Conservation (phyloP, 2,888 invertebrate genomes). For the Eugnorisma glareosa region DNA sequence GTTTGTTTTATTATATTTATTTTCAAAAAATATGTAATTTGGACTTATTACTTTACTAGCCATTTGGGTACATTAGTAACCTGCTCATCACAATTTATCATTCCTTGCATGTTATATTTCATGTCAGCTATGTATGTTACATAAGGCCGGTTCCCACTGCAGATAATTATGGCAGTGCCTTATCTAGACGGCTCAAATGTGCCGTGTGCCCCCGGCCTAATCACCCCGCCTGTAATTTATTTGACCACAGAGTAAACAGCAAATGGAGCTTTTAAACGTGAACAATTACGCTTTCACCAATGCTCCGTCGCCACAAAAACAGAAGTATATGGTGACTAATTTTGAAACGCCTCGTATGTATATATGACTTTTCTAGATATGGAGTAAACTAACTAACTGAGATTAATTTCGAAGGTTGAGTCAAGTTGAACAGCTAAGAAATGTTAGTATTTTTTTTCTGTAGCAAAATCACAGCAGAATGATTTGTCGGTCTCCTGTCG, state of each 20-base stretch:
- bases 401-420: background rate
- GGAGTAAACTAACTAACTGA: too few relatives aligned
- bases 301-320: background rate
- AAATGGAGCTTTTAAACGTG: slow-evolving; percentile 16
- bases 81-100: slow-evolving; percentile 28
- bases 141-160: slow-evolving; percentile 29
- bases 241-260: slow-evolving; percentile 12
- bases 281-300: background rate
- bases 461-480: background rate
- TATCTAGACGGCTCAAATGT: slow-evolving; percentile 62
- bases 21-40: background rate
- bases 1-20: background rate
- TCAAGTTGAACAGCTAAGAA: background rate
- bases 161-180: slow-evolving; percentile 54
- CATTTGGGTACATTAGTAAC: background rate
- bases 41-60: background rate
- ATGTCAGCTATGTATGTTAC: slow-evolving; percentile 26
- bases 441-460: background rate
- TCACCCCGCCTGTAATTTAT: slow-evolving; percentile 56
- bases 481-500: too few relatives aligned
- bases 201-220: slow-evolving; percentile 52
- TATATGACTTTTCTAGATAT: background rate
- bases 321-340: background rate
- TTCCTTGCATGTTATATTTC: slow-evolving; percentile 25
- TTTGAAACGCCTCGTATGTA: background rate